phyloP scores from a whole-genome alignment of 2,797 vertebrate species.

The Xiphophorus birchmanni region DNA sequence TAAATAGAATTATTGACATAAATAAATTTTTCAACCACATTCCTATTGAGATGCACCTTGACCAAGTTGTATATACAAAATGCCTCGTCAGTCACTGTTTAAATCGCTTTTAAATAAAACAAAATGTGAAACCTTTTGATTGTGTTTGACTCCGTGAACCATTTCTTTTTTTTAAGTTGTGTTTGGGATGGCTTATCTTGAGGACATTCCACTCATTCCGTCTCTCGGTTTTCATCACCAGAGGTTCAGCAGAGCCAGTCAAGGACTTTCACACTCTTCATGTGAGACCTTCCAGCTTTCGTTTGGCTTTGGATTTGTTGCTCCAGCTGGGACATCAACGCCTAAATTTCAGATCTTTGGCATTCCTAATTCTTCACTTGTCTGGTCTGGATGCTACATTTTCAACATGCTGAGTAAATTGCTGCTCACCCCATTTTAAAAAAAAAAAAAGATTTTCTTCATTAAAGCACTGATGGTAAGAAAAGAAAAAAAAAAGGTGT shows the following conservation, averaged over 20 bases:
- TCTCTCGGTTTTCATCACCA: constrained; percentile 29
- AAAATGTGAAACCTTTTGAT: constrained; percentile 13
- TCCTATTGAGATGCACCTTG: constrained; percentile 1
- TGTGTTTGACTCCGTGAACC: constrained; percentile 1
- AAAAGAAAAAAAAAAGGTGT: not conserved
- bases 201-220: constrained; percentile 52
- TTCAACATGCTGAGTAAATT: constrained; percentile 2
- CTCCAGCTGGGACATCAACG: constrained; percentile 24
- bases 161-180: constrained; percentile 14
- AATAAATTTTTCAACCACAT: not conserved
- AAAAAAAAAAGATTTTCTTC: not conserved
- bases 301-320: constrained; percentile 39
- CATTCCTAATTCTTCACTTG: constrained; percentile 19
- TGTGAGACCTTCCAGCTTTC: constrained; percentile 44
- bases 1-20: not conserved
- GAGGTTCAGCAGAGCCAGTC: constrained; percentile 34
- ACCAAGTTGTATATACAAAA: constrained; percentile 19
- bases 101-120: constrained; percentile 17
- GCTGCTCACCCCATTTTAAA: not conserved
- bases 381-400: constrained; percentile 24
- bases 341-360: constrained; percentile 40
- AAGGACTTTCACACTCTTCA: constrained; percentile 37
- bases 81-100: not conserved
- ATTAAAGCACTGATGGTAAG: not conserved
- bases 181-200: constrained; percentile 38